Conservation (phyloP, 2,113 vertebrate species). For the Aspiorhynchus laticeps region DNA sequence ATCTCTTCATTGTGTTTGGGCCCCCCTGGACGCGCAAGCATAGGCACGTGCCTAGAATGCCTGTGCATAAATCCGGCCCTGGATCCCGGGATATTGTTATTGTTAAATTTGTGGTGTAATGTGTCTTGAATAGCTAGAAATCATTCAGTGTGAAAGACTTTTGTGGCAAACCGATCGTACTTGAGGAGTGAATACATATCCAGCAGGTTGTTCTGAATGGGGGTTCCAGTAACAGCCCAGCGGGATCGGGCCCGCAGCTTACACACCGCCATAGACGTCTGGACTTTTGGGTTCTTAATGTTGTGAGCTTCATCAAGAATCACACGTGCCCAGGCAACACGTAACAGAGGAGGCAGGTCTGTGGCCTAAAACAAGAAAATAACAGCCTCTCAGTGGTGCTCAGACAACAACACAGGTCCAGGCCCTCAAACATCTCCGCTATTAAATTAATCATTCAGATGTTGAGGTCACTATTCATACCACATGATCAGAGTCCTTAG, state of each 20-base stretch:
- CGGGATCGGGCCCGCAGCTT: slow-evolving; percentile 82
- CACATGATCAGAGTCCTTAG: slow-evolving; percentile 66
- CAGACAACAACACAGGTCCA: not conserved
- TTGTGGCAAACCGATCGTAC: slow-evolving; percentile 71
- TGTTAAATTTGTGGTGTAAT: no score
- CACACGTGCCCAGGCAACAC: slow-evolving; percentile 85
- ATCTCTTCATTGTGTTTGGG: no score
- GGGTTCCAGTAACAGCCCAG: slow-evolving; percentile 95
- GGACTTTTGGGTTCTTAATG: slow-evolving; percentile 92
- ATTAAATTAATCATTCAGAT: not conserved
- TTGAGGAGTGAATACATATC: slow-evolving; percentile 95
- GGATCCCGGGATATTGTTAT: no score
- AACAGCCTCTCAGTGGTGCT: not conserved
- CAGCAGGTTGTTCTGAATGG: slow-evolving; percentile 96
- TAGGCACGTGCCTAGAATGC: no score
- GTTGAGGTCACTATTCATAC: slow-evolving; percentile 61
- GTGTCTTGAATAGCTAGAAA: not conserved
- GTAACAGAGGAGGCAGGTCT: slow-evolving; percentile 76
- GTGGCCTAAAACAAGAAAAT: slow-evolving; percentile 42
- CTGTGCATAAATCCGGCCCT: no score
- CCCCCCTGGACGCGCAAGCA: no score
- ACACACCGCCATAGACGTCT: slow-evolving; percentile 90
- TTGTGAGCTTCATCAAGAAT: slow-evolving; percentile 94
- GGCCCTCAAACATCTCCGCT: not conserved
- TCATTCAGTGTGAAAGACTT: not conserved